Percentiles rank a stretch among this genome's conserved stretches.
phyloP scores from a whole-genome alignment of 2,113 vertebrate genomes.

The Lichenostomus cassidix region DNA sequence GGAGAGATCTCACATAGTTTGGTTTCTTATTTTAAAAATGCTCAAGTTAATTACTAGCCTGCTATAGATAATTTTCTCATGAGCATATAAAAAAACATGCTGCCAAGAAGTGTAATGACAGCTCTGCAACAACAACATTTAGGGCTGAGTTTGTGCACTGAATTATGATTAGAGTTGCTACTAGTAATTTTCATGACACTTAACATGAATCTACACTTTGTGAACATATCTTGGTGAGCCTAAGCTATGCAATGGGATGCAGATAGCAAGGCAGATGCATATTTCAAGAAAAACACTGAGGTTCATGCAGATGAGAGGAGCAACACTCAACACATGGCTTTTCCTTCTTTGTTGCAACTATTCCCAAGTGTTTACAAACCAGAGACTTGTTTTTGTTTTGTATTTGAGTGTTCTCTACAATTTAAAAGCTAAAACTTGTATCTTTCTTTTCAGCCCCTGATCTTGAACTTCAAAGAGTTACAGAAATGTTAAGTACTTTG shows the following conservation, averaged over 20 bases:
- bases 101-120: neutral
- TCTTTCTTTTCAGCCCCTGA: neutral
- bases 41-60: neutral
- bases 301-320: neutral
- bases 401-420: neutral
- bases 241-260: neutral
- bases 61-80: conserved; percentile 1
- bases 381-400: neutral
- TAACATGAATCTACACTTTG: neutral
- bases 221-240: neutral
- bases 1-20: neutral
- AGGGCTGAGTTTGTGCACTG: neutral
- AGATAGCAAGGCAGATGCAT: neutral
- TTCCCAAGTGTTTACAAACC: neutral
- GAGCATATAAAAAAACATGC: neutral
- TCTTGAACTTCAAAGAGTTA: neutral
- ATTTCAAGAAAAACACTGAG: neutral
- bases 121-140: neutral
- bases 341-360: neutral
- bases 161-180: conserved; percentile 17
- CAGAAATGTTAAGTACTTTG: neutral
- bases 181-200: neutral
- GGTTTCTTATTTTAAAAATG: neutral
- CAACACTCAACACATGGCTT: neutral
- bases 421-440: neutral